Conservation (phyloP, 2,888 invertebrate genomes). For the Luperina testacea region DNA sequence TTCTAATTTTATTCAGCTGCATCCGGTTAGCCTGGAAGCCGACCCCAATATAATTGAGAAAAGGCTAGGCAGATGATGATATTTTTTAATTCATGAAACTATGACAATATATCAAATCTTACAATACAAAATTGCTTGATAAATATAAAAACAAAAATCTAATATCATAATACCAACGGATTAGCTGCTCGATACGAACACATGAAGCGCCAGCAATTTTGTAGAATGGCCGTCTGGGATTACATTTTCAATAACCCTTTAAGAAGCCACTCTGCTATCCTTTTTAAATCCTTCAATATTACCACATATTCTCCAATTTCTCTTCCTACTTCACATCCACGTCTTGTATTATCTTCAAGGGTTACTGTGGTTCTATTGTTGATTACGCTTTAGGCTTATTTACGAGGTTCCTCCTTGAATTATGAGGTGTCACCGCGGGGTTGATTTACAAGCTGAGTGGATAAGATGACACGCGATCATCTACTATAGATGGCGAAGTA, state of each 20-base stretch:
- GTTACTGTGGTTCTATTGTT: slow-evolving; percentile 65
- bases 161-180: slow-evolving; percentile 8
- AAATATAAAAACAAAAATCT: not conserved
- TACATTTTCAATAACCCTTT: slow-evolving; percentile 31
- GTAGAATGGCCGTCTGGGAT: slow-evolving; percentile 25
- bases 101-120: not conserved
- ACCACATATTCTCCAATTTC: slow-evolving; percentile 33
- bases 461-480: slow-evolving; percentile 48
- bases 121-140: not conserved
- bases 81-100: too few species aligned
- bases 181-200: not conserved
- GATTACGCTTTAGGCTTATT: slow-evolving; percentile 66
- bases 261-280: slow-evolving; percentile 21
- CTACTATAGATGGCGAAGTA: slow-evolving; percentile 37
- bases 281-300: slow-evolving; percentile 41
- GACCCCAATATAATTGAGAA: too few species aligned
- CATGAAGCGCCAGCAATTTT: slow-evolving; percentile 1
- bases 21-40: too few species aligned
- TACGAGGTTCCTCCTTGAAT: slow-evolving; percentile 58
- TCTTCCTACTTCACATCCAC: slow-evolving; percentile 48
- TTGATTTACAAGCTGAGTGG: slow-evolving; percentile 60
- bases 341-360: slow-evolving; percentile 57
- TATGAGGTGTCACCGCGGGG: slow-evolving; percentile 63
- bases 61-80: too few species aligned
- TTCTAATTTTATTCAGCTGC: too few species aligned